These are phyloP conservation scores for Eulemur rufifrons DNA, from an alignment of 2,113 vertebrate genomes.

Conservation along the genomic window DNA sequence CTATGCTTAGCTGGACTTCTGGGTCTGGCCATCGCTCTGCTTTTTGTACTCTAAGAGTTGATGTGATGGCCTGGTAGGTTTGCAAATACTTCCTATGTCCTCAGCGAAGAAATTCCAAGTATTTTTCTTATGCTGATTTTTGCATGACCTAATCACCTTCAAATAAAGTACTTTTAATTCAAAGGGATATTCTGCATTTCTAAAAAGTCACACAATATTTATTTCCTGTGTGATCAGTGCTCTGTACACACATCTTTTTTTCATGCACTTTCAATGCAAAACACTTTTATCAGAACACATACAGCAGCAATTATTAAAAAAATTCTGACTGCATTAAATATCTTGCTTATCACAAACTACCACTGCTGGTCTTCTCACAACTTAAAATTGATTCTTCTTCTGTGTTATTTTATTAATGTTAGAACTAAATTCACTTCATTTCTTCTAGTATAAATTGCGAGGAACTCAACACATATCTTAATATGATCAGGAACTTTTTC, in stretches of 20 bases:
- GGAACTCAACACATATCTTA: not conserved
- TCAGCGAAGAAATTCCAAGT: not conserved
- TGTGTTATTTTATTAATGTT: not conserved
- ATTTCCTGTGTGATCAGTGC: conserved; percentile 50
- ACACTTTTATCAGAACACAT: conserved; percentile 26
- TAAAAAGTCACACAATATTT: conserved; percentile 22
- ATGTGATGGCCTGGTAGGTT: not conserved
- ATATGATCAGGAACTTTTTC: not conserved
- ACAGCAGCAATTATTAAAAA: not conserved
- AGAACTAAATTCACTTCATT: not conserved
- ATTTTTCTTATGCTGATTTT: accelerated
- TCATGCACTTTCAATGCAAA: not conserved
- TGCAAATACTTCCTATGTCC: not conserved
- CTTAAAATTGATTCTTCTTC: not conserved
- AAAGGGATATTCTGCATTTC: not conserved
- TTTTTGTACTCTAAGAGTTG: not conserved
- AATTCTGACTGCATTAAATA: not conserved
- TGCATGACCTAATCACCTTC: not conserved
- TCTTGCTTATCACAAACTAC: not conserved
- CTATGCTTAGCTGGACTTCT: not conserved
- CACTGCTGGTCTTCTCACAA: not conserved
- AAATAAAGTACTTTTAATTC: not conserved
- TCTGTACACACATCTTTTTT: not conserved
- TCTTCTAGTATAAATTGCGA: not conserved
- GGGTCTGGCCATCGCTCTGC: no score